These are phyloP conservation scores for Cardiocondyla obscurior DNA, from an alignment of 1,140 invertebrate species.

Conservation along the genomic window DNA sequence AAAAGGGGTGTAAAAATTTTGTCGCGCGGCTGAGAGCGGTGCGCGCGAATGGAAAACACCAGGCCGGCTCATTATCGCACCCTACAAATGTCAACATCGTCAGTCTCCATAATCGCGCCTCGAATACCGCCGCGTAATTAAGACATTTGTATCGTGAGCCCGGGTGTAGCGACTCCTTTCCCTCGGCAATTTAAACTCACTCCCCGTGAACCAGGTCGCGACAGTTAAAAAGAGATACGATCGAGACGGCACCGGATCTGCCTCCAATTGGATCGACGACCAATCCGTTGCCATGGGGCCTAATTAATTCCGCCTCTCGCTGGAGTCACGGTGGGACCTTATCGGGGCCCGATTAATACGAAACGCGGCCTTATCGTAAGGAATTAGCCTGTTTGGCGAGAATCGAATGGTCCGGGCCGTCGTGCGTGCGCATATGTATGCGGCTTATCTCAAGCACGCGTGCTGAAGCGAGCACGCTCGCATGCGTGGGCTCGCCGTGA, in stretches of 20 bases:
- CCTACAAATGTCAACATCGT: constrained; percentile 40
- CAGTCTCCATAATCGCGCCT: constrained; percentile 32
- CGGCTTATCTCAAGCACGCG: constrained; percentile 38
- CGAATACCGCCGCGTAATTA: constrained; percentile 61
- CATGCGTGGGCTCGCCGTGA: not conserved
- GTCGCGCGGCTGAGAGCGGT: not conserved
- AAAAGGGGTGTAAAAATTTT: not conserved
- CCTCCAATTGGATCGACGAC: constrained; percentile 50
- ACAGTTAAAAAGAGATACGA: constrained; percentile 68
- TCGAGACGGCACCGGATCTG: constrained; percentile 59
- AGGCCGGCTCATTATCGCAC: constrained; percentile 5
- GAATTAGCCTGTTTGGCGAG: constrained; percentile 56
- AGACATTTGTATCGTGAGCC: constrained; percentile 57
- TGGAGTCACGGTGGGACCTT: constrained; percentile 46
- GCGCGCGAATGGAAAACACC: not conserved
- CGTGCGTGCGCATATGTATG: not conserved
- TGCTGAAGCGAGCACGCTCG: not conserved
- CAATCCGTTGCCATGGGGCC: constrained; percentile 54
- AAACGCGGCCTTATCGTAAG: constrained; percentile 57
- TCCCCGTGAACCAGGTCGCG: constrained; percentile 49
- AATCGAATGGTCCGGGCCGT: not conserved
- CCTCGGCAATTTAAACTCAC: constrained; percentile 63
- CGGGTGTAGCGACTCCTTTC: not conserved
- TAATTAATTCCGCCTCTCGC: constrained; percentile 71
- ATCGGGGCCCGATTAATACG: constrained; percentile 65